Evolutionary conservation across 2,888 invertebrate species (phyloP).

Genomic region (Xanthia togata): DNA sequence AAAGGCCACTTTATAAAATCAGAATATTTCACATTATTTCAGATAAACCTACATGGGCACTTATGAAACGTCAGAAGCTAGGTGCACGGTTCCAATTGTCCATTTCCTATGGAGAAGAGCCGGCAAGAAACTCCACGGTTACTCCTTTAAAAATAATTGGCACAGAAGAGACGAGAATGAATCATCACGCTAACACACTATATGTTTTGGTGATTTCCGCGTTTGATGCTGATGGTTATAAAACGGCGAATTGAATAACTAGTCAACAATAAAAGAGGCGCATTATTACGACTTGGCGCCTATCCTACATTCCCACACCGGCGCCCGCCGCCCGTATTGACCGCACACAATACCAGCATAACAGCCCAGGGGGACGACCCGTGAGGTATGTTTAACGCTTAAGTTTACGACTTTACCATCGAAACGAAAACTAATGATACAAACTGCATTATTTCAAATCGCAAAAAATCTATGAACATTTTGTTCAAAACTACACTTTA

Average conservation of each 20-base stretch:
- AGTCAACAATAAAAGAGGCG: neutral
- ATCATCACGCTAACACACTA: no score
- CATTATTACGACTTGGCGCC: neutral
- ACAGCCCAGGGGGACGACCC: conserved; percentile 12
- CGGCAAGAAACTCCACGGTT: no score
- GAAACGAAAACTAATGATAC: conserved; percentile 45
- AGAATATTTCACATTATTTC: no score
- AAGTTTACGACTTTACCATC: conserved; percentile 40
- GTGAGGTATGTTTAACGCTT: conserved; percentile 41
- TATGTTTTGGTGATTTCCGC: neutral
- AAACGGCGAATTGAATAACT: conserved; percentile 7
- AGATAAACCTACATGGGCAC: no score
- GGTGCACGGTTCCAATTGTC: no score
- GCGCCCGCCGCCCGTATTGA: neutral
- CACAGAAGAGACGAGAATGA: no score
- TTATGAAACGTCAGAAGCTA: no score
- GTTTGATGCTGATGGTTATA: neutral
- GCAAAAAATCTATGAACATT: neutral
- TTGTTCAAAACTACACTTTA: conserved; percentile 19
- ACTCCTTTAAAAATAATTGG: no score
- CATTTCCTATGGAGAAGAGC: no score
- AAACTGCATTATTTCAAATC: conserved; percentile 42
- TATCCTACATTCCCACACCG: conserved; percentile 3
- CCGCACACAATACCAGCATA: conserved; percentile 21
- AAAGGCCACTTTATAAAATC: no score